Percentiles rank a stretch among this genome's conserved stretches.
Conservation (phyloP, 2,797 vertebrate genomes). For the Glyptemys insculpta region DNA sequence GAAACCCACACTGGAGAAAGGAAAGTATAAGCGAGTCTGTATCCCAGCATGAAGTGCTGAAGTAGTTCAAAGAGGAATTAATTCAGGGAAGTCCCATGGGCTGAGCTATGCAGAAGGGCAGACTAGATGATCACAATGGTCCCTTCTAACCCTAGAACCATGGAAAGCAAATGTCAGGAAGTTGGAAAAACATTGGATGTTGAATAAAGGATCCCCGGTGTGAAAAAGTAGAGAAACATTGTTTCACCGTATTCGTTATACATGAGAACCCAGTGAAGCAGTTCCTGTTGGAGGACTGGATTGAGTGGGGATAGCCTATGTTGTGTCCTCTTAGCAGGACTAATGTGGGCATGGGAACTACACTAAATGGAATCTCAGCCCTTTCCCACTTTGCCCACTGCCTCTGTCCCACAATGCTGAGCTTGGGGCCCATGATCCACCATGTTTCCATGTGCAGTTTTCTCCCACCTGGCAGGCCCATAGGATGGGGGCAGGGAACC, state of each 20-base stretch:
- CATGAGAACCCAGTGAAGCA: too few species aligned
- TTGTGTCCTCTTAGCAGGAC: too few species aligned
- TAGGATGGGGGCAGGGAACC: accelerated
- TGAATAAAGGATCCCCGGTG: too few species aligned
- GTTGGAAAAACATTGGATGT: too few species aligned
- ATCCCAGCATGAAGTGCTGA: background rate
- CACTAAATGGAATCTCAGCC: background rate
- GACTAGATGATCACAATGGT: too few species aligned
- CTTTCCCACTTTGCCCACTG: background rate
- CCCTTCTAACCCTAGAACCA: too few species aligned
- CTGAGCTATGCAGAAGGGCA: too few species aligned
- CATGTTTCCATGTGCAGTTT: background rate
- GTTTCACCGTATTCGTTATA: too few species aligned
- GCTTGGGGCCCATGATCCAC: background rate
- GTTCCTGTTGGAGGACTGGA: too few species aligned
- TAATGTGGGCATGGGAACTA: background rate
- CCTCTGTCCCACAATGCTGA: background rate
- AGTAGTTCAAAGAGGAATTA: background rate
- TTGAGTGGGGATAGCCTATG: too few species aligned
- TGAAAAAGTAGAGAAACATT: too few species aligned
- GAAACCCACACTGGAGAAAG: background rate
- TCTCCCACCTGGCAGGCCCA: accelerated
- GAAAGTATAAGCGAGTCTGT: background rate
- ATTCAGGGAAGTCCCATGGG: background rate
- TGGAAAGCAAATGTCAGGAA: too few species aligned